These are phyloP conservation scores for Horisme vitalbata DNA, from an alignment of 2,888 invertebrate genomes.

Conservation along the genomic window DNA sequence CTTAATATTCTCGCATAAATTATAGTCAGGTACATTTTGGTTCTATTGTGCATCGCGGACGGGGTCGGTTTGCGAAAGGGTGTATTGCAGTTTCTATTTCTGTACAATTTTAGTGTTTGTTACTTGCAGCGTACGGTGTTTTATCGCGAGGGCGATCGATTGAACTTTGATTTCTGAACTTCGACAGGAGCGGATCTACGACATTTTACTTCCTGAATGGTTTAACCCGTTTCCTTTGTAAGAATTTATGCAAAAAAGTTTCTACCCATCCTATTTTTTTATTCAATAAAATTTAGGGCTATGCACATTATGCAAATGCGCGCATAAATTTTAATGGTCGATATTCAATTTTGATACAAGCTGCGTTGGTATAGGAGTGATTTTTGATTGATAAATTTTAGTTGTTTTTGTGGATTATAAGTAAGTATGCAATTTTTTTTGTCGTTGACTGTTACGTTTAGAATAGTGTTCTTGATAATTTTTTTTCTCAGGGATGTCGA, in stretches of 20 bases:
- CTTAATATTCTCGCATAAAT: slow-evolving; percentile 83
- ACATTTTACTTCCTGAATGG: slow-evolving; percentile 79
- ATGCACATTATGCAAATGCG: slow-evolving; percentile 84
- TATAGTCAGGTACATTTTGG: slow-evolving; percentile 82
- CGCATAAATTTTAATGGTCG: slow-evolving; percentile 74
- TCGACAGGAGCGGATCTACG: slow-evolving; percentile 63
- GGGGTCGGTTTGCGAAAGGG: slow-evolving; percentile 52
- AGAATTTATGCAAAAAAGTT: slow-evolving; percentile 83
- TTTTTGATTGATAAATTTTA: slow-evolving; percentile 39
- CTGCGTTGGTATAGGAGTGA: slow-evolving; percentile 35
- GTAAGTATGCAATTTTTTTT: slow-evolving; percentile 76
- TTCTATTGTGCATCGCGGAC: slow-evolving; percentile 71
- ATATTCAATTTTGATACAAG: slow-evolving; percentile 43
- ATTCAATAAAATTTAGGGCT: slow-evolving; percentile 82
- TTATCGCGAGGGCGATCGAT: slow-evolving; percentile 33
- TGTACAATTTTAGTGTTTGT: slow-evolving; percentile 50
- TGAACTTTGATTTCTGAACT: slow-evolving; percentile 55
- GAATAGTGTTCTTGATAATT: slow-evolving; percentile 65
- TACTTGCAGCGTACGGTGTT: slow-evolving; percentile 38
- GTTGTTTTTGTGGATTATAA: slow-evolving; percentile 64
- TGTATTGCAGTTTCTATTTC: slow-evolving; percentile 40
- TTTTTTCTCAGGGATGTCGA: slow-evolving; percentile 75
- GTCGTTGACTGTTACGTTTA: slow-evolving; percentile 45
- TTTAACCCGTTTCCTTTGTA: slow-evolving; percentile 82
- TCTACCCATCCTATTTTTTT: slow-evolving; percentile 84